These are phyloP conservation scores for Leptinotarsa rubiginosa DNA, from an alignment of 2,888 invertebrate genomes.

Conservation along the genomic window DNA sequence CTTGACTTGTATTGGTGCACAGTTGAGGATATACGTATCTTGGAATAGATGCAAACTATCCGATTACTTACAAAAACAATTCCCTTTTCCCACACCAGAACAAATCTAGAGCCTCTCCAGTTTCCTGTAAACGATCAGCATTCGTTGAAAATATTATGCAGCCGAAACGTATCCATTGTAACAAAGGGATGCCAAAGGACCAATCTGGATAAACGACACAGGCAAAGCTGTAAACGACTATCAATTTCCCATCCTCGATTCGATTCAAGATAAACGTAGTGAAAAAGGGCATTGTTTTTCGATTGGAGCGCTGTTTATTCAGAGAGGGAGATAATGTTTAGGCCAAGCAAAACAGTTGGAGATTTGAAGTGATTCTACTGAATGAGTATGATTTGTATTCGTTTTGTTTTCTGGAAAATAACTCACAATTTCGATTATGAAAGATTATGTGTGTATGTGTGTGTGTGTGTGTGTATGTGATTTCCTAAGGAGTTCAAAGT, in stretches of 20 bases:
- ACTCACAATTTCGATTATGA: no score
- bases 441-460: no score
- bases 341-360: constrained; percentile 2
- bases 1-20: no score
- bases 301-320: constrained; percentile 39
- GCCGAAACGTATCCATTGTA: constrained; percentile 12
- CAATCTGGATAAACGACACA: constrained; percentile 32
- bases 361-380: background rate
- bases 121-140: background rate
- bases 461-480: no score
- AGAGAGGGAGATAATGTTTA: constrained; percentile 3
- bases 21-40: no score
- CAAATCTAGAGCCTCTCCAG: background rate
- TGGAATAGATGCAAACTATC: no score
- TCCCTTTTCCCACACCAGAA: no score
- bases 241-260: constrained; percentile 33
- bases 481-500: no score
- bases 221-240: constrained; percentile 29
- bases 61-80: no score
- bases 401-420: no score
- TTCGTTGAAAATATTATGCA: constrained; percentile 10
- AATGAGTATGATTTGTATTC: background rate
- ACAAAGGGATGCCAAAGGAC: constrained; percentile 8
- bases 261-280: constrained; percentile 34
- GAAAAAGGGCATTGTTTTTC: constrained; percentile 36